A percentile compares a stretch with the other conserved stretches of the same genome.
These are phyloP conservation scores for Chelonoidis abingdonii DNA, from an alignment of 2,113 vertebrate genomes.

Conservation along the genomic window DNA sequence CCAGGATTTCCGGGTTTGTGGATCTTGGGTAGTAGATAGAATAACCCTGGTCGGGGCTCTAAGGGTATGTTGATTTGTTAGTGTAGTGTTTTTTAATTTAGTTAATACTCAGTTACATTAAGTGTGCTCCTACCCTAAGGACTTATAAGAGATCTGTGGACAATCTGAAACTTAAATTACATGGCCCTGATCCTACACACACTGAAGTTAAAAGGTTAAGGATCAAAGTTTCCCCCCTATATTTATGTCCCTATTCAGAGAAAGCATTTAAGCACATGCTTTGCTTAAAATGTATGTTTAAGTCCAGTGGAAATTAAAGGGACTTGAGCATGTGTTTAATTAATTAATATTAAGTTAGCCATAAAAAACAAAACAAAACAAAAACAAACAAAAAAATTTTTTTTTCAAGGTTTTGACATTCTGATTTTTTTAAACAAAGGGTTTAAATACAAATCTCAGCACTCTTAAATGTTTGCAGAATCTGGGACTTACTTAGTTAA, in stretches of 20 bases:
- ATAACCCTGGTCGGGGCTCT: too few relatives aligned
- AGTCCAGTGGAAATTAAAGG: not conserved
- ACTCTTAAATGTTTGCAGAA: not conserved
- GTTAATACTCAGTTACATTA: not conserved
- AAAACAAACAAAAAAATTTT: not conserved
- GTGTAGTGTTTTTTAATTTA: not conserved
- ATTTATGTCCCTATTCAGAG: not conserved
- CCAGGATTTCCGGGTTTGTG: too few relatives aligned
- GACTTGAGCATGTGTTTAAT: not conserved
- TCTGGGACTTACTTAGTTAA: not conserved
- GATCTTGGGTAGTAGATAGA: too few relatives aligned
- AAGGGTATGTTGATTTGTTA: too few relatives aligned
- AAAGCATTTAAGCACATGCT: not conserved
- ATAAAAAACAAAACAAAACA: not conserved
- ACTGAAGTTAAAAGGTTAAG: not conserved
- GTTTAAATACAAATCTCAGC: not conserved
- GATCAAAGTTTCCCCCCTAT: not conserved
- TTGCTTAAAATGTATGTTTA: not conserved
- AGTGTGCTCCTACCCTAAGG: not conserved
- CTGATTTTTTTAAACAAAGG: not conserved
- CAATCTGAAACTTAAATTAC: not conserved
- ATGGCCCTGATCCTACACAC: not conserved
- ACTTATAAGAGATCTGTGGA: not conserved
- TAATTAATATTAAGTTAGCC: not conserved
- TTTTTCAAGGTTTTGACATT: not conserved